Evolutionary conservation across 2,888 invertebrate species (phyloP).

Genomic region (Drosophila sordidula): DNA sequence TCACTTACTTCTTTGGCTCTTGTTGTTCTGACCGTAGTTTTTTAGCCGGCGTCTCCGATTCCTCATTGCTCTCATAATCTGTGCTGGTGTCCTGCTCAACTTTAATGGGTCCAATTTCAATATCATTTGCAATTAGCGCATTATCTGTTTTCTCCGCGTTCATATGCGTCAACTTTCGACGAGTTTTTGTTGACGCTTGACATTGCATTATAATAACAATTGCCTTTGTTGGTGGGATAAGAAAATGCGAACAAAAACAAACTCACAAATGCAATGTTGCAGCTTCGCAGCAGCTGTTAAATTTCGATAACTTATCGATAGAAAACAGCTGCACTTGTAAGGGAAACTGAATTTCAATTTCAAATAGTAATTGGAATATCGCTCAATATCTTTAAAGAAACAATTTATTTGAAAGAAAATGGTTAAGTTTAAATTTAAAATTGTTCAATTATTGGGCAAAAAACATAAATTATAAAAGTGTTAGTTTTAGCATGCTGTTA

Average conservation of each 20-base stretch:
- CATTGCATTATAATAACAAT: conserved; percentile 2
- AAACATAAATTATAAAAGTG: no score
- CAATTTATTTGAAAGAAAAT: neutral
- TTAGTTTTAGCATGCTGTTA: neutral
- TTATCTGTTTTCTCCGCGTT: neutral
- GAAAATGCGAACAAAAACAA: neutral
- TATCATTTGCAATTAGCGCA: neutral
- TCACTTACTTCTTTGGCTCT: conserved; percentile 17
- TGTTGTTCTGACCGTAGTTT: conserved; percentile 5
- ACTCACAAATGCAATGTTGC: neutral
- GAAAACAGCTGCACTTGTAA: conserved; percentile 13
- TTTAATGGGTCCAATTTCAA: conserved; percentile 21
- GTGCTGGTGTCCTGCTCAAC: conserved; percentile 14
- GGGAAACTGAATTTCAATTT: neutral
- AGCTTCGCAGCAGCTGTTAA: neutral
- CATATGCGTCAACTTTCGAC: neutral
- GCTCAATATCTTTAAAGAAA: no score
- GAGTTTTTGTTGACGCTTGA: neutral
- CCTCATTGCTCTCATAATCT: conserved; percentile 21
- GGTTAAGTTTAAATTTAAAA: neutral
- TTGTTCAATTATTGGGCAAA: neutral
- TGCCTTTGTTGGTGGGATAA: neutral
- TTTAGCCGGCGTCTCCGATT: conserved; percentile 8
- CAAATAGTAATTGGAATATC: neutral
- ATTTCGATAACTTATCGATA: conserved; percentile 6